These are phyloP conservation scores for Scomber colias DNA, from an alignment of 2,113 vertebrate genomes.

Conservation along the genomic window DNA sequence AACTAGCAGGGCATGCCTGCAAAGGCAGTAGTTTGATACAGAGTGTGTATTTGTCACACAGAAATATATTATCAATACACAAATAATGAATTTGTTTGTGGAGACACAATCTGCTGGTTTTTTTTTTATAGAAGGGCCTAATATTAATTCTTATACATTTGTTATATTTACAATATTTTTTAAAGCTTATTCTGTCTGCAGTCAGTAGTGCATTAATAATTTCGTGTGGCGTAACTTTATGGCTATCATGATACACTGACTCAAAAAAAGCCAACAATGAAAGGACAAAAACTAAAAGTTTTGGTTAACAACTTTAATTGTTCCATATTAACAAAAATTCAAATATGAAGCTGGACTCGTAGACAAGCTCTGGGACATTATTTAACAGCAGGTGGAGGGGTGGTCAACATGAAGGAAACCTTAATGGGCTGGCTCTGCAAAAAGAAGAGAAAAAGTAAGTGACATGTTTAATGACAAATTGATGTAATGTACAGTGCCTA, in stretches of 20 bases:
- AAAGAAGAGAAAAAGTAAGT: slow-evolving; percentile 3
- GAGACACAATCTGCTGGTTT: too few relatives aligned
- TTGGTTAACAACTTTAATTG: slow-evolving; percentile 78
- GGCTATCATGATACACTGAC: background rate
- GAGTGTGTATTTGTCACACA: background rate
- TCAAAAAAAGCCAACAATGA: background rate
- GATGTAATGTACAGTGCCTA: background rate
- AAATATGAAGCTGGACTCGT: slow-evolving; percentile 55
- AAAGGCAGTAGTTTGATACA: background rate
- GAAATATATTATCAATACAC: too few relatives aligned
- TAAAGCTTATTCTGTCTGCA: too few relatives aligned
- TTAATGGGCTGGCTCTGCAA: slow-evolving; percentile 81
- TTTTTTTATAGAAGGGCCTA: too few relatives aligned
- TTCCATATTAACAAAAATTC: slow-evolving; percentile 81
- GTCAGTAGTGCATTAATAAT: background rate
- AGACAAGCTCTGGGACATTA: slow-evolving; percentile 33
- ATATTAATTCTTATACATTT: too few relatives aligned
- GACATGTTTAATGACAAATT: background rate
- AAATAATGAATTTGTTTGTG: too few relatives aligned
- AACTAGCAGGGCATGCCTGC: background rate
- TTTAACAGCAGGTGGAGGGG: slow-evolving; percentile 62
- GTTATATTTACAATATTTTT: too few relatives aligned
- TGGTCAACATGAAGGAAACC: slow-evolving; percentile 40
- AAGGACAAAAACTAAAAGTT: background rate
- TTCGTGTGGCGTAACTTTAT: background rate